Percentiles rank a stretch among this genome's conserved stretches.
These are phyloP conservation scores for Lepus townsendii DNA, from an alignment of 2,797 vertebrate species.

Conservation along the genomic window DNA sequence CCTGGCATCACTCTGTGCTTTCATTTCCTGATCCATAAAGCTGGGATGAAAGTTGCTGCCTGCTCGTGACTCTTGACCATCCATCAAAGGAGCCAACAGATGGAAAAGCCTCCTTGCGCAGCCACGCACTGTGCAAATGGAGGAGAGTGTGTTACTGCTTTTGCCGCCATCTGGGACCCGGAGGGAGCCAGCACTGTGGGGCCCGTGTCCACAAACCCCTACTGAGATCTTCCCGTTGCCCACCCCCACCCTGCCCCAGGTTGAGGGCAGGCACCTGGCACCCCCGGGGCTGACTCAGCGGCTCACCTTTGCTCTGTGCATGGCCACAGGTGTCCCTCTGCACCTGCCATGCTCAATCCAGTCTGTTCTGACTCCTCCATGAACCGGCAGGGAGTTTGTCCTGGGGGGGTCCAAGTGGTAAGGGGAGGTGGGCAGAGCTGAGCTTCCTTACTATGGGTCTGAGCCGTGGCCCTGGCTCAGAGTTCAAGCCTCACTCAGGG, in stretches of 20 bases:
- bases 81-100: background rate
- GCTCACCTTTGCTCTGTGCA: background rate
- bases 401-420: background rate
- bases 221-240: background rate
- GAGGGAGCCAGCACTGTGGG: background rate
- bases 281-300: background rate
- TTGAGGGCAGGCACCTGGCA: background rate
- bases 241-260: background rate
- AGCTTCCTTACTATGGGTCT: slow-evolving; percentile 14
- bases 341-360: background rate
- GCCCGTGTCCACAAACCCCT: background rate
- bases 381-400: background rate
- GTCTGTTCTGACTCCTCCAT: slow-evolving; percentile 58
- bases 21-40: background rate
- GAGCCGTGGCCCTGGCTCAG: background rate
- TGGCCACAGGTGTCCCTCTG: slow-evolving; percentile 53
- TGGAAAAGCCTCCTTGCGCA: background rate
- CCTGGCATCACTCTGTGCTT: background rate
- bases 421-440: background rate
- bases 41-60: background rate
- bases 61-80: background rate
- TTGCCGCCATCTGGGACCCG: background rate
- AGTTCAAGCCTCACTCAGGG: background rate
- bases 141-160: background rate
- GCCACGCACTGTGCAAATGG: background rate